Evolutionary conservation across 2,888 invertebrate species (phyloP).

Genomic region (Hirtodrosophila confusa): DNA sequence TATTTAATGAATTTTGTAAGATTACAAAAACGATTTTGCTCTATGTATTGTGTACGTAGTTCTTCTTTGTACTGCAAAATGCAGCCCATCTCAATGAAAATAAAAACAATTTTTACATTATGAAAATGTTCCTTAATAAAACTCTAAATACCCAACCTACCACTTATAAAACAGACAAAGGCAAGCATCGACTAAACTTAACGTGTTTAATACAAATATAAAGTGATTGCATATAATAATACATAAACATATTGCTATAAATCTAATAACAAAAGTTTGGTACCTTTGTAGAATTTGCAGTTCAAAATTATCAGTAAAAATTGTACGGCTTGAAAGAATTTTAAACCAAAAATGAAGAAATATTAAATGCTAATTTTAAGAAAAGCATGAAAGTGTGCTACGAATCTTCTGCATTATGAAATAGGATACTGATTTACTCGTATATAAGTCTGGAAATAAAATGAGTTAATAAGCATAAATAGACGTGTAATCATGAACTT

Average conservation of each 20-base stretch:
- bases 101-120: constrained; percentile 42
- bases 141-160: constrained; percentile 24
- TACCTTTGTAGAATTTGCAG: constrained; percentile 84
- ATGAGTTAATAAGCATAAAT: constrained; percentile 41
- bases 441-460: constrained; percentile 58
- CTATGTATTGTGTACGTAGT: constrained; percentile 67
- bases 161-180: constrained; percentile 22
- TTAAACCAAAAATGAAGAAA: constrained; percentile 43
- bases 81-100: constrained; percentile 45
- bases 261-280: constrained; percentile 62
- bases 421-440: constrained; percentile 55
- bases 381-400: constrained; percentile 39
- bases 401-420: constrained; percentile 39
- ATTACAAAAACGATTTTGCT: constrained; percentile 49
- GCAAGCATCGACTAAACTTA: constrained; percentile 23
- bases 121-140: constrained; percentile 60
- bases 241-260: constrained; percentile 27
- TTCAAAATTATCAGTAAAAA: constrained; percentile 81
- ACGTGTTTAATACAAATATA: constrained; percentile 30
- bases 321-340: constrained; percentile 56
- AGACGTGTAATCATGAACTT: neutral
- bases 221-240: constrained; percentile 36
- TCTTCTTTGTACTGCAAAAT: constrained; percentile 45
- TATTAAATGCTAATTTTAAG: constrained; percentile 44
- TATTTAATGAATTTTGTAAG: constrained; percentile 53